Base-by-base conservation (phyloP, 2,797 vertebrate genomes). In the Takifugu rubripes region DNA sequence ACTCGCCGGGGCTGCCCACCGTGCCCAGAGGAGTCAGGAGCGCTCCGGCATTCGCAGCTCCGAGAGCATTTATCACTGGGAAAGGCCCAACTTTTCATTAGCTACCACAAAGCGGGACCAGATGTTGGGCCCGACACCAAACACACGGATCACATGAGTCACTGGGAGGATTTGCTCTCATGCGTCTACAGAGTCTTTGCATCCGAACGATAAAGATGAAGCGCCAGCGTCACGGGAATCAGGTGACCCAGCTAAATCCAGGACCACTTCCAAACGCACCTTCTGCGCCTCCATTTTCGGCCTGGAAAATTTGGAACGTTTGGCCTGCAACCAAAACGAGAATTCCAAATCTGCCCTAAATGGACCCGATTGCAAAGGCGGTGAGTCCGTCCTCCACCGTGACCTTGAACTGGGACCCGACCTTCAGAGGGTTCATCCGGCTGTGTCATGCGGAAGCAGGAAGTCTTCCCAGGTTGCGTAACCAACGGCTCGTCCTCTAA, bases 401-500 rank as follows among this genome's bases (percentile, higher is more conserved):
- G 27, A 59, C 67, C 64, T 69, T 68, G 53, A 70, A 54, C 29
- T 53, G 16, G 33, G 57, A 63, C 59, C 59, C 50, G 59, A 61
- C 68, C 54, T 57, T 65, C 59, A 56, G 71, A 54, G 70, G 66
- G 71, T 74, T 54, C 21, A 61, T 51, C 68, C 74, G 72, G 62
- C 72, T 71, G 63, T 71, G 70, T 77, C 66, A 64, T 59, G 53
- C 33, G 65, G 64, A 77, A 74, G 46, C 74, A 74, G 74, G 77
- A 84, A 70, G 66, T 72, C 61, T 72, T 79, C 27, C 51, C 54
- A 59, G 57, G 75, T 85, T 83, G 81, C 67, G 54, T 83, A 86
- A 86, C 74, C 26, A 45, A 53, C 78, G 78, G 54, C 62, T 48
- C 66, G 66, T 74, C 75, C 82, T 84, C 59, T 83, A 85, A 86